A percentile compares a stretch with the other conserved stretches of the same genome.
These are phyloP conservation scores for Spea multiplicata DNA, from an alignment of 2,113 vertebrate genomes.

Conservation along the genomic window DNA sequence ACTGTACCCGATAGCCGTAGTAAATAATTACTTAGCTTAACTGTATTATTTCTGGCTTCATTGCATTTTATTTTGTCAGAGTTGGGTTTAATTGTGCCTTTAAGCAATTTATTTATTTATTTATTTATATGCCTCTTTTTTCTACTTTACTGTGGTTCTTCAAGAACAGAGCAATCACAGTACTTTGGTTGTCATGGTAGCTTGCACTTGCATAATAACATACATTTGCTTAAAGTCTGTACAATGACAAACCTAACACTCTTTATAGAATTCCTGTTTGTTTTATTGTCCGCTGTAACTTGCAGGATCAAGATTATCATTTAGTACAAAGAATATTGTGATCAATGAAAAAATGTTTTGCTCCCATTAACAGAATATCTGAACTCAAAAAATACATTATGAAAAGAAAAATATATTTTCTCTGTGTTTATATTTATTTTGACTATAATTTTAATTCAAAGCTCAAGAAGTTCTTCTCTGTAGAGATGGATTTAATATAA, in stretches of 20 bases:
- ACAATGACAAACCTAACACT: constrained; percentile 8
- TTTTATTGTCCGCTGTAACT: not conserved
- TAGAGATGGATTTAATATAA: not conserved
- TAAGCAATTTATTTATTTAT: not conserved
- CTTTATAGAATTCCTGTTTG: constrained; percentile 11
- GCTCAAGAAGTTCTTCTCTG: not conserved
- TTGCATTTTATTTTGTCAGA: not conserved
- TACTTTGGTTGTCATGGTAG: constrained; percentile 32
- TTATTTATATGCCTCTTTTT: constrained; percentile 5
- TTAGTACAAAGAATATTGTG: not conserved
- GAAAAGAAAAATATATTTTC: not conserved
- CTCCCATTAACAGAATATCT: not conserved
- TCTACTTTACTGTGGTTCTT: not conserved
- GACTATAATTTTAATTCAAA: no score
- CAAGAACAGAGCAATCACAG: constrained; percentile 9
- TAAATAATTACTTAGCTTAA: not conserved
- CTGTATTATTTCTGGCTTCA: not conserved
- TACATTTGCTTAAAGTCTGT: constrained; percentile 14
- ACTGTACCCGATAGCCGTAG: no score
- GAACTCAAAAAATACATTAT: not conserved
- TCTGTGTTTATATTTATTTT: no score
- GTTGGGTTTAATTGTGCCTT: constrained; percentile 15
- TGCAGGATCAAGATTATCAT: not conserved
- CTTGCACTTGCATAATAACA: constrained; percentile 24
- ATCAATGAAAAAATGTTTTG: not conserved